Evolutionary conservation across 2,113 vertebrate species (phyloP).

Genomic region (Lagopus muta): DNA sequence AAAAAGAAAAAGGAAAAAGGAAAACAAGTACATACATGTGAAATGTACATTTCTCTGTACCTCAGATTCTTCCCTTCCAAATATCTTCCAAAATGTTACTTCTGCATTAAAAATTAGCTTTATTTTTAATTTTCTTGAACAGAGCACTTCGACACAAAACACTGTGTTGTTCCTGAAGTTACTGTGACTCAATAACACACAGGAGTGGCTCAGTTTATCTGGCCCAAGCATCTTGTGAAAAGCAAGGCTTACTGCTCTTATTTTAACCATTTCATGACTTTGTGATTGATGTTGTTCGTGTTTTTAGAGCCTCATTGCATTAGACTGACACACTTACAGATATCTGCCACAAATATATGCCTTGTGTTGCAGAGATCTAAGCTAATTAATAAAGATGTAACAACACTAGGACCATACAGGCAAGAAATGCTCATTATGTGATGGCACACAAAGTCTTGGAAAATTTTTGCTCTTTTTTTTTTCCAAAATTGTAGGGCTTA

Average conservation of each 20-base stretch:
- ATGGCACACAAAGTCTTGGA: not conserved
- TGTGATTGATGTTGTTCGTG: not conserved
- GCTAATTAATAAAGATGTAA: not conserved
- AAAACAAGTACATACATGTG: not conserved
- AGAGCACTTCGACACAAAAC: not conserved
- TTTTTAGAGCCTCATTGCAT: not conserved
- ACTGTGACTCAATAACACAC: not conserved
- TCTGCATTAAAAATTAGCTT: not conserved
- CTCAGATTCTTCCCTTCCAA: not conserved
- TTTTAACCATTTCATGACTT: not conserved
- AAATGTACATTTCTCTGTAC: not conserved
- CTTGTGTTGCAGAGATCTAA: not conserved
- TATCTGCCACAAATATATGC: not conserved
- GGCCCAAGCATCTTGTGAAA: not conserved
- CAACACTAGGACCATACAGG: not conserved
- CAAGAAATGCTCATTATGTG: not conserved
- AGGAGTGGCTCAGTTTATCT: not conserved
- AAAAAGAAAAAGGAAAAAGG: rapidly evolving
- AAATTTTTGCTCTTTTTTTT: not conserved
- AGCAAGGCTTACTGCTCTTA: not conserved
- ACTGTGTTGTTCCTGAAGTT: not conserved
- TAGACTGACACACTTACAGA: not conserved
- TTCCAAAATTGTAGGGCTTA: not conserved
- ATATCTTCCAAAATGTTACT: not conserved
- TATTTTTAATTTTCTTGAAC: not conserved